Percentiles rank a stretch among this genome's conserved stretches.
Evolutionary conservation across 2,797 vertebrate species (phyloP).

Genomic region (Onychomys torridus): DNA sequence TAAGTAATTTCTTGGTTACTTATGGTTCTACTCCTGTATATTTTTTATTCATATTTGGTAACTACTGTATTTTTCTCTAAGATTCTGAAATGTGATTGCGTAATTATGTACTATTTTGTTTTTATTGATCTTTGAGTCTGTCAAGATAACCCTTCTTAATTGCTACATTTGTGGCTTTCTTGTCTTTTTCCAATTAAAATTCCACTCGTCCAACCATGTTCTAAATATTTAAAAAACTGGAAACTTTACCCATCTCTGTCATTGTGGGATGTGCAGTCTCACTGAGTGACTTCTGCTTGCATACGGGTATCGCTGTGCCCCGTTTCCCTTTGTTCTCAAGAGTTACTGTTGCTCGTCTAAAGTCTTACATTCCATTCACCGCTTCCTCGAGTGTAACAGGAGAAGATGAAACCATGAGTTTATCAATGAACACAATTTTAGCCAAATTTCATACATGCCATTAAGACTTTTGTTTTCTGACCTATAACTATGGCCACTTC

Average conservation of each 20-base stretch:
- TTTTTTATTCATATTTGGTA: constrained; percentile 27
- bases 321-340: background rate
- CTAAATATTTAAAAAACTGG: constrained; percentile 48
- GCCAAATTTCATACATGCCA: background rate
- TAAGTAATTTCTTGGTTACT: background rate
- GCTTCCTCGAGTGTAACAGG: constrained; percentile 5
- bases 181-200: constrained; percentile 64
- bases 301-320: background rate
- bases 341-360: constrained; percentile 14
- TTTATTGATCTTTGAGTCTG: constrained; percentile 48
- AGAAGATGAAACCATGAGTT: constrained; percentile 16
- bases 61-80: constrained; percentile 42
- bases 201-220: background rate
- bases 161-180: constrained; percentile 20
- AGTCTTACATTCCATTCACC: background rate
- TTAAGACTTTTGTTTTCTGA: constrained; percentile 12
- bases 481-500: background rate
- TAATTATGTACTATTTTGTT: constrained; percentile 41
- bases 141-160: constrained; percentile 37
- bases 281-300: constrained; percentile 60
- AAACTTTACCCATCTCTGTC: constrained; percentile 8
- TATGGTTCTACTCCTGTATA: background rate
- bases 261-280: constrained; percentile 47
- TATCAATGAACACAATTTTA: background rate
- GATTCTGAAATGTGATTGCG: constrained; percentile 28